Percentiles rank a stretch among this genome's conserved stretches.
Conservation (phyloP, 2,797 vertebrate species). For the Ciconia nigra region DNA sequence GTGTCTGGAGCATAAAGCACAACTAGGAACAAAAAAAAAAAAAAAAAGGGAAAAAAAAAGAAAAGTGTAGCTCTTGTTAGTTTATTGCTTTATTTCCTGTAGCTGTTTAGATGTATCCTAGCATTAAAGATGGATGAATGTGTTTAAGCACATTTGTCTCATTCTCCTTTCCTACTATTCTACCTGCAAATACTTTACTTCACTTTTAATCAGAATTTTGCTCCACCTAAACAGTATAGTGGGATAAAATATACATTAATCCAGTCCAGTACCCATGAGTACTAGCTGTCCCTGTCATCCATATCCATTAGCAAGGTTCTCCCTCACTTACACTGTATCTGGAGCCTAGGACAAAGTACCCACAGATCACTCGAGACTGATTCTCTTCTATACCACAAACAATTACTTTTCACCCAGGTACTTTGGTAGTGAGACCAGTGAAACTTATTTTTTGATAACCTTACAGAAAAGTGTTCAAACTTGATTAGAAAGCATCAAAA, state of each 20-base stretch:
- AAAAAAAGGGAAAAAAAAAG: no score
- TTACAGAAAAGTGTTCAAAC: neutral
- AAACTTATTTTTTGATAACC: neutral
- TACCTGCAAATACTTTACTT: neutral
- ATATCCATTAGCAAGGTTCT: neutral
- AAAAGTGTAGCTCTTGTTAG: neutral
- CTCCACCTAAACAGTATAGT: neutral
- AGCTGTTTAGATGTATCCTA: neutral
- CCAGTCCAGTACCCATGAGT: neutral
- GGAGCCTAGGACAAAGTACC: neutral
- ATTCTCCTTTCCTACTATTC: neutral
- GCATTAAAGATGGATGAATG: neutral
- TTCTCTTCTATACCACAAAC: neutral
- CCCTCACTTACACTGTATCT: neutral
- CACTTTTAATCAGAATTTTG: neutral
- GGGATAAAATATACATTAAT: neutral
- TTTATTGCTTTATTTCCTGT: neutral
- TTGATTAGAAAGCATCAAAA: conserved; percentile 13
- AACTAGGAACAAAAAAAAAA: conserved; percentile 67
- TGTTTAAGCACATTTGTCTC: neutral
- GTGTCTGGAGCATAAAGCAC: conserved; percentile 84
- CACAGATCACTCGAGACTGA: neutral
- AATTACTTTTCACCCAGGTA: neutral
- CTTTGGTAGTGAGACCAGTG: neutral
- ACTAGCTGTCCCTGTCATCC: neutral